Evolutionary conservation across 2,888 invertebrate genomes (phyloP).

Genomic region (Acanthosepion esculentum): DNA sequence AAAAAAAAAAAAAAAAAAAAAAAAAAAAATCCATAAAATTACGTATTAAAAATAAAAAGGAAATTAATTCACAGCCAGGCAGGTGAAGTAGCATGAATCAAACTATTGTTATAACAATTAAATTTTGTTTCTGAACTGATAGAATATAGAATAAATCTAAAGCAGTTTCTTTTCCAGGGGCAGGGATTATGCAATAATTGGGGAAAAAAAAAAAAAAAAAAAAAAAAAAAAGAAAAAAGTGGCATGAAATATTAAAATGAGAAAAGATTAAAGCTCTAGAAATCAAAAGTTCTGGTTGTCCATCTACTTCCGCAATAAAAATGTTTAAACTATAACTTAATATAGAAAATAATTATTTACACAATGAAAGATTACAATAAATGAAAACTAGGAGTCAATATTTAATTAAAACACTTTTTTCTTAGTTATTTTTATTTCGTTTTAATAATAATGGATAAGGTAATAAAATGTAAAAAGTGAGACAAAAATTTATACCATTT

Average conservation of each 20-base stretch:
- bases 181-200: neutral
- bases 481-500: no score
- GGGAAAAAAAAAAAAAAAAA: neutral
- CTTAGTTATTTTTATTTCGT: no score
- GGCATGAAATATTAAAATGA: no score
- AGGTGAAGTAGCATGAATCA: conserved; percentile 45
- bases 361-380: no score
- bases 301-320: neutral
- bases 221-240: no score
- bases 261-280: no score
- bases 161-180: neutral
- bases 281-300: neutral
- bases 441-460: no score
- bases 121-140: neutral
- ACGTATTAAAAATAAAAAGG: neutral
- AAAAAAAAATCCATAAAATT: neutral
- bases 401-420: no score
- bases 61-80: conserved; percentile 43
- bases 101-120: neutral
- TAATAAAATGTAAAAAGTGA: no score
- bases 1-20: neutral
- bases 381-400: no score
- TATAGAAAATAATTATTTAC: no score
- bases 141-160: neutral
- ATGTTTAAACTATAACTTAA: no score